Percentiles rank a stretch among this genome's conserved stretches.
Conservation (phyloP, 53 echinoderm and acorn worm genomes). For the Astropecten irregularis region DNA sequence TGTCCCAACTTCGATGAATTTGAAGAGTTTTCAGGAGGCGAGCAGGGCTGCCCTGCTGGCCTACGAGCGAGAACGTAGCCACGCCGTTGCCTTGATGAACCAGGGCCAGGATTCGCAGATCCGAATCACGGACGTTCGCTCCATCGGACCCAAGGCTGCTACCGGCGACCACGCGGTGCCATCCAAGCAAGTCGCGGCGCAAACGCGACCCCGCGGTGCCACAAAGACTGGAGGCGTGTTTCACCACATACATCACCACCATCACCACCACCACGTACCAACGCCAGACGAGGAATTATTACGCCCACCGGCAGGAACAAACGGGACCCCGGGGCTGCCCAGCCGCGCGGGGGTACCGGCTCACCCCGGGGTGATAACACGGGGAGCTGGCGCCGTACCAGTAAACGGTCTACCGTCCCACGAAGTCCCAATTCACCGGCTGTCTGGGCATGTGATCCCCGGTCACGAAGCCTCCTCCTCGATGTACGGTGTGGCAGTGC, state of each 20-base stretch:
- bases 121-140: constrained; percentile 14
- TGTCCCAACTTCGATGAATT: background rate
- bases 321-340: background rate
- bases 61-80: background rate
- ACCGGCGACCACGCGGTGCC: background rate
- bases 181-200: background rate
- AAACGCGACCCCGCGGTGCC: background rate
- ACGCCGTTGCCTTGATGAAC: background rate
- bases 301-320: background rate
- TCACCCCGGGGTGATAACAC: background rate
- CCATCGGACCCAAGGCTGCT: background rate
- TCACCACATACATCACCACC: constrained; percentile 33
- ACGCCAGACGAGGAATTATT: constrained; percentile 21
- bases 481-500: background rate
- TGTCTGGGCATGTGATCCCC: background rate
- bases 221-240: background rate
- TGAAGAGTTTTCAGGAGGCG: constrained; percentile 2
- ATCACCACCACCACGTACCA: constrained; percentile 42
- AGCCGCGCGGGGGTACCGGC: background rate
- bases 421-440: constrained; percentile 24
- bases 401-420: background rate
- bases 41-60: background rate
- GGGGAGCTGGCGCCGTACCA: background rate
- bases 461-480: background rate
- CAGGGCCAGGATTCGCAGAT: background rate